Percentiles rank a stretch among this genome's conserved stretches.
Evolutionary conservation across 2,888 invertebrate genomes (phyloP).

Genomic region (Adelphocoris suturalis): DNA sequence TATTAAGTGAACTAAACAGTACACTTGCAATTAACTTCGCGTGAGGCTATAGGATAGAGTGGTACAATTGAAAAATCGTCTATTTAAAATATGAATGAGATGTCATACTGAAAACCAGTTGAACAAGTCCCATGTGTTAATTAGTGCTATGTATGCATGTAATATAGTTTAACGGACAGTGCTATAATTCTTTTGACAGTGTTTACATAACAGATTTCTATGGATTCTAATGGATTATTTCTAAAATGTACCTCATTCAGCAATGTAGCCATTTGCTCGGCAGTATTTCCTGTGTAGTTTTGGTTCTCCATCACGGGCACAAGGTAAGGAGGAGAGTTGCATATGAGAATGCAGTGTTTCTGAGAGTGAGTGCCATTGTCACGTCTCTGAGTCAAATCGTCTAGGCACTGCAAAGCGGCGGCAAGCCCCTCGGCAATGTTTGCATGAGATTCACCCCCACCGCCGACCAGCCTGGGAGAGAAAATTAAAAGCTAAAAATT

Average conservation of each 20-base stretch:
- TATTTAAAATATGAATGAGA: no score
- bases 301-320: constrained; percentile 89
- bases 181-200: no score
- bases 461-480: constrained; percentile 87
- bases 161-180: no score
- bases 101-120: no score
- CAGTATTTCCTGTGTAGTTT: constrained; percentile 86
- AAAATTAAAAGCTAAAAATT: not conserved
- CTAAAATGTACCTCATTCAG: constrained; percentile 82
- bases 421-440: constrained; percentile 94
- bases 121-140: no score
- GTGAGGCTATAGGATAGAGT: no score
- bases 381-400: constrained; percentile 86
- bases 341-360: constrained; percentile 90
- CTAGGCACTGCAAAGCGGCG: constrained; percentile 92
- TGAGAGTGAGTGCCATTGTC: constrained; percentile 81
- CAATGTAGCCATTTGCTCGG: constrained; percentile 90
- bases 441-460: constrained; percentile 92
- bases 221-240: no score
- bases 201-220: no score
- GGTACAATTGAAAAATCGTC: no score
- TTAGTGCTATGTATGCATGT: no score
- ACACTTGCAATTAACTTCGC: no score
- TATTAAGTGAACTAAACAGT: no score
- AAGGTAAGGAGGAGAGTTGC: constrained; percentile 95